Evolutionary conservation across 2,113 vertebrate species (phyloP).

Genomic region (Cettia cetti): DNA sequence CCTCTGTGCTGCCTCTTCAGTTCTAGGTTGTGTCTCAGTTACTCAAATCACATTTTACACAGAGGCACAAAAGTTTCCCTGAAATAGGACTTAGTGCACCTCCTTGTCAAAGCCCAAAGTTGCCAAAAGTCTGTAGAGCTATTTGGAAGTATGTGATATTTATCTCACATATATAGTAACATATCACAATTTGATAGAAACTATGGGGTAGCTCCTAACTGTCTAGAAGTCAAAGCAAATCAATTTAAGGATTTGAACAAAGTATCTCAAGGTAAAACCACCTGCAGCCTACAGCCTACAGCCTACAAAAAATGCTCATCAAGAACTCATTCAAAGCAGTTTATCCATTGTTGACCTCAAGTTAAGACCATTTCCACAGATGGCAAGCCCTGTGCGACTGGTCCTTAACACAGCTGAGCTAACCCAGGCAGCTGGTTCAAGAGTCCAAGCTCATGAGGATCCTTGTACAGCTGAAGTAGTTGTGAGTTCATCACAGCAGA

Average conservation of each 20-base stretch:
- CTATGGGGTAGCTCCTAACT: not conserved
- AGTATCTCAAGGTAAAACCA: not conserved
- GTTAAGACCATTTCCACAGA: not conserved
- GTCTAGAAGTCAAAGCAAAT: not conserved
- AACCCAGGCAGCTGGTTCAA: not conserved
- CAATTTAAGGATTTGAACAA: not conserved
- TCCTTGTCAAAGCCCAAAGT: not conserved
- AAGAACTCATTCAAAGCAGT: not conserved
- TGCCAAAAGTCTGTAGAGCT: not conserved
- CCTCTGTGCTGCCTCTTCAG: not conserved
- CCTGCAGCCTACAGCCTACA: no score
- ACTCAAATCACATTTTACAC: not conserved
- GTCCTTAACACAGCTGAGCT: not conserved
- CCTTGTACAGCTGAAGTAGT: not conserved
- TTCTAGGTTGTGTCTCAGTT: not conserved
- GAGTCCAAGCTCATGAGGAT: not conserved
- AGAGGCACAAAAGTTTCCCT: not conserved
- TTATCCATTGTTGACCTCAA: not conserved
- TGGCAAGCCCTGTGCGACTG: not conserved
- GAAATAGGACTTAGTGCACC: not conserved
- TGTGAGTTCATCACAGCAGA: not conserved
- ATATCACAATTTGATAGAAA: not conserved
- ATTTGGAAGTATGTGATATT: not conserved
- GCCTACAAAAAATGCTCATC: not conserved
- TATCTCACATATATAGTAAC: not conserved